These are phyloP conservation scores for Pammene aurita DNA, from an alignment of 2,888 invertebrate genomes.

Conservation along the genomic window DNA sequence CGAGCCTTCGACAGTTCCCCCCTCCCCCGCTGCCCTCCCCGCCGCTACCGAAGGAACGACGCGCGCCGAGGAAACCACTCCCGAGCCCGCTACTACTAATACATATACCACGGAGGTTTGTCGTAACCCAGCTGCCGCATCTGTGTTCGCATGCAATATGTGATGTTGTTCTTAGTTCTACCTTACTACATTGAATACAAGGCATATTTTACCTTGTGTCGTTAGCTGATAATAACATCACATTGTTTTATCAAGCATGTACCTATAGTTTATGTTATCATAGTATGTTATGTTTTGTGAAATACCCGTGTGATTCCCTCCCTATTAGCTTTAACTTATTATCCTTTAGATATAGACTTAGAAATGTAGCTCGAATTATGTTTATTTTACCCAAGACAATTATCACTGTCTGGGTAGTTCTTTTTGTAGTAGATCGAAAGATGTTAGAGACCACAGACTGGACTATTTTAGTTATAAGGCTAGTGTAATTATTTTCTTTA, in stretches of 20 bases:
- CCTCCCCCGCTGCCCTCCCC: conserved; percentile 45
- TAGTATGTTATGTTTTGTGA: not conserved
- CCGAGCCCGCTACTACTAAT: conserved; percentile 74
- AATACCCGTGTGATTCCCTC: not conserved
- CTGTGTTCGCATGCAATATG: conserved; percentile 51
- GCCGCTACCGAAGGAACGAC: conserved; percentile 61
- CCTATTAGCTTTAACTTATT: not conserved
- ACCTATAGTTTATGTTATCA: not conserved
- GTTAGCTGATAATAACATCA: conserved; percentile 21
- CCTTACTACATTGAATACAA: not conserved
- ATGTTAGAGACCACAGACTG: conserved; percentile 26
- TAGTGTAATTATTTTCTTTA: not conserved
- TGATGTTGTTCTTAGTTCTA: conserved; percentile 44
- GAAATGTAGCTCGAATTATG: not conserved
- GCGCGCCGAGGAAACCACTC: conserved; percentile 62
- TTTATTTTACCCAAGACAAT: not conserved
- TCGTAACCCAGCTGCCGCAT: conserved; percentile 71
- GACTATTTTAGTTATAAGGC: conserved; percentile 22
- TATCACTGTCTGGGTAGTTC: not conserved
- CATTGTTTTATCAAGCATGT: conserved; percentile 17
- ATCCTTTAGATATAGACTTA: not conserved
- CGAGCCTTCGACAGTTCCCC: conserved; percentile 9
- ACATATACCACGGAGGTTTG: conserved; percentile 80
- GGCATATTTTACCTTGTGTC: not conserved
- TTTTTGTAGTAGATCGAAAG: conserved; percentile 8